Conservation (phyloP, 2,797 vertebrate species). For the Halcyon chelicuti region DNA sequence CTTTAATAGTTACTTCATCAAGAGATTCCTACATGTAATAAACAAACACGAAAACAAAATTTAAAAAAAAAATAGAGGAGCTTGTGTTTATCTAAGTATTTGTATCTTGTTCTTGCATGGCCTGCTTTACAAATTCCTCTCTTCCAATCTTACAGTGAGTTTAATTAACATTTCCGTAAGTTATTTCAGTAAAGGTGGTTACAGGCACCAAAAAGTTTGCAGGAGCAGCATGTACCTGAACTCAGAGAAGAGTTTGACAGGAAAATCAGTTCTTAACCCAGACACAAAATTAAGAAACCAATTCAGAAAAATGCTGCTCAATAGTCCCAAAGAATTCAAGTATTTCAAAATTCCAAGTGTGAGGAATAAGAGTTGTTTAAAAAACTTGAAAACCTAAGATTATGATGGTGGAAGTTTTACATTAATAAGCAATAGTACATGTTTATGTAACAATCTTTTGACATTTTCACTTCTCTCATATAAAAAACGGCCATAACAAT, state of each 20-base stretch:
- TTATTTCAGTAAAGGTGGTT: neutral
- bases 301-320: neutral
- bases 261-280: neutral
- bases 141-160: neutral
- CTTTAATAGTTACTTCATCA: conserved; percentile 98
- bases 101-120: neutral
- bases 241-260: neutral
- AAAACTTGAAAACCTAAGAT: neutral
- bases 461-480: neutral
- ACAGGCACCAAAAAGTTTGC: neutral
- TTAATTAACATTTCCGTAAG: neutral
- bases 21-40: conserved; percentile 88
- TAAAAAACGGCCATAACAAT: neutral
- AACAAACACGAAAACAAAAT: neutral
- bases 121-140: neutral
- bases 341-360: neutral
- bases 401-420: neutral
- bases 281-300: neutral
- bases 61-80: neutral
- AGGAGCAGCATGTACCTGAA: neutral
- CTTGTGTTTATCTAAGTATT: neutral
- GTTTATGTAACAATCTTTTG: neutral
- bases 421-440: neutral
- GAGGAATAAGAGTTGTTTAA: neutral
- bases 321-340: neutral